Percentiles rank a stretch among this genome's conserved stretches.
Evolutionary conservation across 2,888 invertebrate species (phyloP).

Genomic region (Epistrophe eligans): DNA sequence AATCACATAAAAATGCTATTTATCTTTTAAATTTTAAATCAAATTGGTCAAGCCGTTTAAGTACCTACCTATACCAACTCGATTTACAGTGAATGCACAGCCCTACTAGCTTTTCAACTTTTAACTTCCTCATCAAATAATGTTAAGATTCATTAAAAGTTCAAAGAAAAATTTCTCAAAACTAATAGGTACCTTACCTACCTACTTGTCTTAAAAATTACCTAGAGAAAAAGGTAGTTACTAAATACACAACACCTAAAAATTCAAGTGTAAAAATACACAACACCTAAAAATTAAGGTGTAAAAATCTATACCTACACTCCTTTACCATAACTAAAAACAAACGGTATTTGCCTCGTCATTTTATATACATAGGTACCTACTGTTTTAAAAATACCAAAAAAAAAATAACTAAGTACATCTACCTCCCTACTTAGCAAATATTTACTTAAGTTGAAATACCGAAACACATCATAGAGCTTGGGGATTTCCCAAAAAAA

Average conservation of each 20-base stretch:
- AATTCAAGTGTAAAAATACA: not conserved
- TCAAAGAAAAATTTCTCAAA: no score
- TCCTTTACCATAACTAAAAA: not conserved
- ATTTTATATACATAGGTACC: not conserved
- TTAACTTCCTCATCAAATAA: no score
- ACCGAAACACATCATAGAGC: constrained; percentile 29
- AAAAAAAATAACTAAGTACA: not conserved
- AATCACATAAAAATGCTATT: no score
- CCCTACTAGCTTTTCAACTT: no score
- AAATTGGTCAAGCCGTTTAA: no score
- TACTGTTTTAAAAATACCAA: constrained; percentile 26
- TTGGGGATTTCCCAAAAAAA: constrained; percentile 37
- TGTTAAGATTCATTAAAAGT: no score
- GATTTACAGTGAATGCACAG: no score
- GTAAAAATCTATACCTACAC: not conserved
- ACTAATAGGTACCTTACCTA: no score
- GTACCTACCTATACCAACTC: no score
- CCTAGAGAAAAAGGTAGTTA: not conserved
- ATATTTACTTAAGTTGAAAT: constrained; percentile 35
- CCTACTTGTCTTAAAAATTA: no score
- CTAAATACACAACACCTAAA: not conserved
- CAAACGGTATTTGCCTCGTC: not conserved
- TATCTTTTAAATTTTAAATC: no score
- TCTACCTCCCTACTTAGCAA: not conserved
- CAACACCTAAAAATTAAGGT: not conserved